These are phyloP conservation scores for Parochlus steinenii DNA, from an alignment of 2,888 invertebrate species.

Conservation along the genomic window DNA sequence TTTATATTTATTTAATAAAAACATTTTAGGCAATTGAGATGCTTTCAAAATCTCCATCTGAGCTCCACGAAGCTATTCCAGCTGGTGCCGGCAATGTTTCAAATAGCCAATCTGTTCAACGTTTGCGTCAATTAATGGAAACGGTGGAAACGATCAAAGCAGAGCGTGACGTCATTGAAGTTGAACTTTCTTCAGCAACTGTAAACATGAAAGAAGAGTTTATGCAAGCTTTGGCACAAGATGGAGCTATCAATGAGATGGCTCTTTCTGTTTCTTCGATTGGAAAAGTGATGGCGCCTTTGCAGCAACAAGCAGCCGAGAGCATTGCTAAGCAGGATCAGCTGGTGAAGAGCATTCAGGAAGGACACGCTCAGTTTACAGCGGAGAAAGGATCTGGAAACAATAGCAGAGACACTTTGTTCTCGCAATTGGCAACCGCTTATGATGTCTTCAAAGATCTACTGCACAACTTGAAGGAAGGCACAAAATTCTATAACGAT, in stretches of 20 bases:
- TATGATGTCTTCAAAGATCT: constrained; percentile 87
- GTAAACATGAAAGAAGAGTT: constrained; percentile 73
- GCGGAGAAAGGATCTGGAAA: constrained; percentile 46
- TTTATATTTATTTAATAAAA: background rate
- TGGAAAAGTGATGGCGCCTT: constrained; percentile 54
- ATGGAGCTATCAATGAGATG: constrained; percentile 65
- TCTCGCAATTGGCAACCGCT: constrained; percentile 75
- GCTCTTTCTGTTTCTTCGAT: constrained; percentile 52
- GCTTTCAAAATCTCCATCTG: constrained; percentile 55
- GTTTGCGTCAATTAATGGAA: constrained; percentile 63
- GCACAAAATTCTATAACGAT: constrained; percentile 90
- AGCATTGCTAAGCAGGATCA: constrained; percentile 55
- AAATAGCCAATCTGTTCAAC: constrained; percentile 42
- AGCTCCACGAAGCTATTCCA: constrained; percentile 55
- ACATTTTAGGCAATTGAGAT: constrained; percentile 52
- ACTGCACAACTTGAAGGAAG: constrained; percentile 81
- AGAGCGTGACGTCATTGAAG: constrained; percentile 79
- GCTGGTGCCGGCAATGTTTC: constrained; percentile 34
- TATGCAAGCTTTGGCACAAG: constrained; percentile 52
- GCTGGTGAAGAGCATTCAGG: constrained; percentile 50
- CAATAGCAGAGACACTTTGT: constrained; percentile 54
- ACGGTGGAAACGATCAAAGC: constrained; percentile 73
- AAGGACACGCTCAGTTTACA: constrained; percentile 27
- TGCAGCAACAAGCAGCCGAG: constrained; percentile 62
- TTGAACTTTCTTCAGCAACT: constrained; percentile 61